These are phyloP conservation scores for Dendrocopos noguchii DNA, from an alignment of 2,113 vertebrate species.

Conservation along the genomic window DNA sequence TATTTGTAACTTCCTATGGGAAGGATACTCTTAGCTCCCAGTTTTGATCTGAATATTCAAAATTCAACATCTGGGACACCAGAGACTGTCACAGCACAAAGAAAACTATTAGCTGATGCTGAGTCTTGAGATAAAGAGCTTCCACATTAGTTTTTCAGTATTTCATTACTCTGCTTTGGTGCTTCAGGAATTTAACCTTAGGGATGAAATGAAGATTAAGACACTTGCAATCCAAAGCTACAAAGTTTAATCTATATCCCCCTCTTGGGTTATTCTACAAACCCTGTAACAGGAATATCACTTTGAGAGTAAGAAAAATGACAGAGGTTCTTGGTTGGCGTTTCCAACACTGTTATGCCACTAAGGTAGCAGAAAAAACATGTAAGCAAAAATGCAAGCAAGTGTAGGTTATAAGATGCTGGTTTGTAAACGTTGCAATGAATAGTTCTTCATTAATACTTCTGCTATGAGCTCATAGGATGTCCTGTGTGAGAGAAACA, in stretches of 20 bases:
- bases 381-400: not conserved
- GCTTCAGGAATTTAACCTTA: slow-evolving; percentile 9
- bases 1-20: not conserved
- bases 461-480: not conserved
- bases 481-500: not conserved
- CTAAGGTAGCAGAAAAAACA: not conserved
- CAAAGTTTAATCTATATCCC: not conserved
- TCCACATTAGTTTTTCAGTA: not conserved
- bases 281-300: not conserved
- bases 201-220: not conserved
- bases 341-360: not conserved
- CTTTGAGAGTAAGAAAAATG: not conserved
- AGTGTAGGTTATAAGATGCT: not conserved
- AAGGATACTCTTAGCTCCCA: not conserved
- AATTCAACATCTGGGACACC: not conserved
- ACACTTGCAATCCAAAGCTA: not conserved
- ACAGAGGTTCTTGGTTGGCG: not conserved
- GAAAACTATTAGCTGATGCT: not conserved
- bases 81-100: not conserved
- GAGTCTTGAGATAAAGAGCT: not conserved
- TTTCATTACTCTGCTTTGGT: not conserved
- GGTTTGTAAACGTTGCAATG: not conserved
- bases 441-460: not conserved
- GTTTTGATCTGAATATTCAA: not conserved
- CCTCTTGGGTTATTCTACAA: not conserved